Base-by-base conservation (phyloP, 1,140 invertebrate genomes). In the Conus betulinus region DNA sequence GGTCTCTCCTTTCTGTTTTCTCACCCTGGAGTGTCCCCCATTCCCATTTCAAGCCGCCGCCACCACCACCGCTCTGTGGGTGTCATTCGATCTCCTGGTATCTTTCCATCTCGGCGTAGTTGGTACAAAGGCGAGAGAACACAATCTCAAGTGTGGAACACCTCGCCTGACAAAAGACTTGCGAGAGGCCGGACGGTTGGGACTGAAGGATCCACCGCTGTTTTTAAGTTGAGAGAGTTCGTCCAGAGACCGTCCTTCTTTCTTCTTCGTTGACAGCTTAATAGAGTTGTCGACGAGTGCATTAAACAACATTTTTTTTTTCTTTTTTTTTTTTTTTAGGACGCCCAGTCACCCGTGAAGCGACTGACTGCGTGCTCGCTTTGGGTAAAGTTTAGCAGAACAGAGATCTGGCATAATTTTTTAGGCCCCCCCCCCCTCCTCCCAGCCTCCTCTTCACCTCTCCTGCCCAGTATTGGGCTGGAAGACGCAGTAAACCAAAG, bases 201-300 rank as follows among this genome's bases (percentile, higher is more conserved):
- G 39, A 39, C 39, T 39, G 39, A 39, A 3, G 67, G 67, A 71
- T 71, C 67, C 7, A 71, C 67, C 20, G 67, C 67, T 71, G 67
- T 20, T 71, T 71, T 71, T 1, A 20, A 71, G 67, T 71, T 71
- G 67, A 71, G 17, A 63, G 60, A 63, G 60, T 63, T 63, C 60
- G 17, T 63, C 20, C 15, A 7, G 13, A 13, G 51, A 51, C 79
- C 20, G 53, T 81, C 23, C 51, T 5, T 81, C 79, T 81, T 81
- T 39, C 79, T 81, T 53, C 17, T 10, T 5, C 3, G 39, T 53
- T 81, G 79, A 81, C 79, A 81, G 79, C 39, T 53, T 81, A 81
- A 81, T 81, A 81, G 79, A 81, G 79, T 53, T 53, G 79, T 53
- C 79, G 51, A 13, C 5, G 79, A 81, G 27, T 81, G 51, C 79